Base-by-base conservation (phyloP, 2,888 invertebrate genomes). In the Phymatocera aterrima region DNA sequence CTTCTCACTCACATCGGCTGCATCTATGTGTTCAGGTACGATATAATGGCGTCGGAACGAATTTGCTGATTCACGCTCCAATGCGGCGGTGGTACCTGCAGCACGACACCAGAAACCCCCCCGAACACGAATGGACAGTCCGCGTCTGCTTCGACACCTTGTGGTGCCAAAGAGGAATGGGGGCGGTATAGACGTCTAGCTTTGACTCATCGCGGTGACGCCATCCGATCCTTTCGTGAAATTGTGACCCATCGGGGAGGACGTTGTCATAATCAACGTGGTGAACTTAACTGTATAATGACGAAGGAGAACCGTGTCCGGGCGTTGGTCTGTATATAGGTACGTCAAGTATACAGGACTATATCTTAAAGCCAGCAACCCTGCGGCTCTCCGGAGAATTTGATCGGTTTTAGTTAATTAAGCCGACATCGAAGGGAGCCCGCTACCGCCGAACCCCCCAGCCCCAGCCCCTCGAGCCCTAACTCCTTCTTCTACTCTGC, bases 331-430 rank as follows among this genome's bases (percentile, higher is more conserved):
- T 1, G 54, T 54, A 18, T 21, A 1, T 54, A 8, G 8, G 54
- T 54, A 54, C 6, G 18, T 43, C 43, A 43, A 18, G 46, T 64
- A 40, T 40, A 4, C 4, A 1, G 54, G 18, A 18, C 8, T 31
- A n/a, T 61, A 28, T 48, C 34, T 34, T 18, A 6, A 28, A 51
- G 72, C 28, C 46, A 34, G 51, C n/a, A n/a, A n/a, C 31, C 3
- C 40, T 12, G 65, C 5, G 6, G 43, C 24, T 15, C 28, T 18
- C 18, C 12, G 18, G 48, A 75, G 60, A 54, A 75, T 75, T 43
- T 75, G 75, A 75, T 75, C 75, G 75, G 54, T 75, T 75, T 75
- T 60, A 75, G 75, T 75, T 75, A 75, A 75, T 75, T 75, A 60
- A 57, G 57, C 57, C 51, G n/a, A 34, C 75, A 24, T 51, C 18